Conservation (phyloP, 2,797 vertebrate species). For the Ibycter americanus region DNA sequence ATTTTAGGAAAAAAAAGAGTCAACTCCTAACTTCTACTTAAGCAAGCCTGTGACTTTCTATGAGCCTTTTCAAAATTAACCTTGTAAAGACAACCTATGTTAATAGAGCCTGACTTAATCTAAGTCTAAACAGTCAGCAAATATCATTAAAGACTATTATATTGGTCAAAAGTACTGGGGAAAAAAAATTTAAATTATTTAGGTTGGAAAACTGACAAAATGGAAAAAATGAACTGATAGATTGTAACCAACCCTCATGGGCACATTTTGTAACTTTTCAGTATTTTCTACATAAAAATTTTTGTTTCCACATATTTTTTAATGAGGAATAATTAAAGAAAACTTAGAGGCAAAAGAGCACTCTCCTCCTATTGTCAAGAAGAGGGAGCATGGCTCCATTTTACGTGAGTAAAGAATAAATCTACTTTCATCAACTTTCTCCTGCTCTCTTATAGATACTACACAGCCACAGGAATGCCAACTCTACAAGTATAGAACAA, state of each 20-base stretch:
- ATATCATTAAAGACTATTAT: background rate
- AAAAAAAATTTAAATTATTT: background rate
- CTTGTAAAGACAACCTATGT: background rate
- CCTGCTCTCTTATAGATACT: background rate
- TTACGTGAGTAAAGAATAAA: background rate
- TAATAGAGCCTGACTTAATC: background rate
- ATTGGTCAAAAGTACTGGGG: background rate
- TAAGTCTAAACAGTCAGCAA: background rate
- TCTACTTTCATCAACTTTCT: background rate
- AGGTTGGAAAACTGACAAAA: background rate
- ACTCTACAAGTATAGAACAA: background rate
- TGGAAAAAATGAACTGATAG: background rate
- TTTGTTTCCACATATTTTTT: background rate
- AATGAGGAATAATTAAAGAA: background rate
- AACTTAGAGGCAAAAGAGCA: background rate
- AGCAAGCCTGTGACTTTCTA: background rate
- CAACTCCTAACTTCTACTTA: background rate
- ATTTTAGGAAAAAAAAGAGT: background rate
- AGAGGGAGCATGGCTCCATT: background rate
- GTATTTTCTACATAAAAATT: background rate
- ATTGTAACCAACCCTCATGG: background rate
- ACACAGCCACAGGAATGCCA: background rate
- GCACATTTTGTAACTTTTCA: background rate
- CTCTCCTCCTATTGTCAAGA: background rate
- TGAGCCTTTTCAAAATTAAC: background rate